phyloP scores from a whole-genome alignment of 2,888 invertebrate genomes.

The Callyntrura guangdongensis region DNA sequence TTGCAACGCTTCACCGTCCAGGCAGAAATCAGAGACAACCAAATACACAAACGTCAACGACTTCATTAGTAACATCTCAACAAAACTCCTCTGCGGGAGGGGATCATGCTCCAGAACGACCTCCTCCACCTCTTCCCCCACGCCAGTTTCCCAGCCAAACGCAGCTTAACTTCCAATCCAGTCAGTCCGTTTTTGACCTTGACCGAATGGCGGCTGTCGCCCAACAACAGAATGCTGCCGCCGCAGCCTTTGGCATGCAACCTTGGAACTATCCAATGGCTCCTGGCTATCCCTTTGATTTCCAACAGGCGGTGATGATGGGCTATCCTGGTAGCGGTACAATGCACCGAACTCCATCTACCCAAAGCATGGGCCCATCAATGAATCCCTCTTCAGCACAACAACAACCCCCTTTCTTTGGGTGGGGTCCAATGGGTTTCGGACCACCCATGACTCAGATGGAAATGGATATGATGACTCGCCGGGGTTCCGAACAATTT shows the following conservation, averaged over 20 bases:
- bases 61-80: neutral
- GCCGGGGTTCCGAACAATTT: constrained; percentile 81
- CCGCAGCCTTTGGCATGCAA: constrained; percentile 70
- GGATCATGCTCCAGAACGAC: constrained; percentile 78
- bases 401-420: constrained; percentile 76
- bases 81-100: neutral
- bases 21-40: constrained; percentile 63
- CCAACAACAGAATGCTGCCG: constrained; percentile 54
- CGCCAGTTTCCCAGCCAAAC: constrained; percentile 74
- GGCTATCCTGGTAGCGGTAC: constrained; percentile 76
- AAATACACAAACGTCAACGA: constrained; percentile 13
- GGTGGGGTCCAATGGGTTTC: constrained; percentile 79
- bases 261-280: constrained; percentile 79
- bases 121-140: constrained; percentile 83
- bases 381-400: constrained; percentile 58
- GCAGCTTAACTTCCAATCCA: constrained; percentile 77
- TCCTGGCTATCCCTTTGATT: constrained; percentile 75
- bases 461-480: constrained; percentile 80
- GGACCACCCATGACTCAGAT: constrained; percentile 79
- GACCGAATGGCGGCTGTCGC: constrained; percentile 79
- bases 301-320: constrained; percentile 80
- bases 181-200: constrained; percentile 83
- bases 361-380: constrained; percentile 81
- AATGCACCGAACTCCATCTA: constrained; percentile 82
- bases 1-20: constrained; percentile 82